phyloP scores from a whole-genome alignment of 30 jellyfish, hydroid and myxozoan species.

The Turritopsis dohrnii region DNA sequence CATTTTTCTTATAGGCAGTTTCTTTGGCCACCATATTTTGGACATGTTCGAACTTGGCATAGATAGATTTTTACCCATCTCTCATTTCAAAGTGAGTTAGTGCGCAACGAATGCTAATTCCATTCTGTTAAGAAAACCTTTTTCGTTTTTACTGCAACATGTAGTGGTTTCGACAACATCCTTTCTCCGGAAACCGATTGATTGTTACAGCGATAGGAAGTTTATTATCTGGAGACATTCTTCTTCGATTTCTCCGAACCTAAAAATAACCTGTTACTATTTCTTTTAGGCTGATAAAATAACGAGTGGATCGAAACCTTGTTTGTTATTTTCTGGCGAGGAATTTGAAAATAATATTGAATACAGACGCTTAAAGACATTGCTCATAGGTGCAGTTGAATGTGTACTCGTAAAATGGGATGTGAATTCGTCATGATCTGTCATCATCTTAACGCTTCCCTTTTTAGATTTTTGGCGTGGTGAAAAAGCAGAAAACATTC shows the following conservation, averaged over 20 bases:
- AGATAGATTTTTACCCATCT: conserved; percentile 44
- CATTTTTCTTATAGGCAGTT: conserved; percentile 45
- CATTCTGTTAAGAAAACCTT: too few species aligned
- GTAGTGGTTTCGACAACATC: too few species aligned
- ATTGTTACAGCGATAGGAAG: too few species aligned
- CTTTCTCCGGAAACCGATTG: too few species aligned
- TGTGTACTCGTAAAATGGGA: background rate
- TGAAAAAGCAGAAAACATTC: conserved; percentile 49
- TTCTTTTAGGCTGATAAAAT: conserved; percentile 53
- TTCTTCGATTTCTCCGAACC: background rate
- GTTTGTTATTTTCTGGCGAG: conserved; percentile 86
- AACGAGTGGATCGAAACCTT: conserved; percentile 77
- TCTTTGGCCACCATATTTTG: conserved; percentile 68
- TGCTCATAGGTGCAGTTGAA: conserved; percentile 44
- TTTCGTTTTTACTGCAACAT: background rate
- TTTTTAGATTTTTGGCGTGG: conserved; percentile 81
- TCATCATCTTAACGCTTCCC: background rate
- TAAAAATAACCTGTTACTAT: background rate
- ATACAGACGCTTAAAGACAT: conserved; percentile 54
- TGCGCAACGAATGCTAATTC: background rate
- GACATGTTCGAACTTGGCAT: conserved; percentile 89
- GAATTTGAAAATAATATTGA: conserved; percentile 56
- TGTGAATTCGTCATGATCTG: background rate
- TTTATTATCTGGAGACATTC: too few species aligned
- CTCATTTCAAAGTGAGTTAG: conserved; percentile 53